Conservation (phyloP, 37 sponge, comb jelly and placozoan species). For the Corticium candelabrum region DNA sequence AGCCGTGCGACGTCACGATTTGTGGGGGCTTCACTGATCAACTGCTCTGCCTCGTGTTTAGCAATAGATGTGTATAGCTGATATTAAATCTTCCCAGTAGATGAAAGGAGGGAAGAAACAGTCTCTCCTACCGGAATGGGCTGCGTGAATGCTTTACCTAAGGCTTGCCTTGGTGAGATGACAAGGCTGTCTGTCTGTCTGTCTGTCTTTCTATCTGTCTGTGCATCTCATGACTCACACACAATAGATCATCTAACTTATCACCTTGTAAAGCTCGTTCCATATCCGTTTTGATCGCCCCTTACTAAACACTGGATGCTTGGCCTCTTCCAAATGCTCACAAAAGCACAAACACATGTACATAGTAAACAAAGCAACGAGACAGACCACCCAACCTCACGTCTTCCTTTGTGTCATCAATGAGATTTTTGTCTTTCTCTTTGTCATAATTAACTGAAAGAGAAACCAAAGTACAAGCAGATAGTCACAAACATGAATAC, state of each 20-base stretch:
- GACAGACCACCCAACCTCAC: neutral
- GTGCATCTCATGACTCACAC: neutral
- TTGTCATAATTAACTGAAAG: conserved; percentile 10
- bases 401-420: neutral
- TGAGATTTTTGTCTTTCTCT: neutral
- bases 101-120: no score
- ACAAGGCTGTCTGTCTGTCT: no score
- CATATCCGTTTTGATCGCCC: conserved; percentile 94
- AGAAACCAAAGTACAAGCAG: neutral
- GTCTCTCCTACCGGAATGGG: no score
- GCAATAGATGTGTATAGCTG: no score
- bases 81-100: no score
- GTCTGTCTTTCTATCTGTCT: no score
- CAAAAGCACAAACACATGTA: neutral
- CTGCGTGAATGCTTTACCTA: no score
- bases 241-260: neutral
- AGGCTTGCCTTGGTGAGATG: no score
- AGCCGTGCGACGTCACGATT: no score
- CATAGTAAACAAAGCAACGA: no score
- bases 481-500: conserved; percentile 2
- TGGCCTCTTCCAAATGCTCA: conserved; percentile 50
- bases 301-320: conserved; percentile 72
- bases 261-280: conserved; percentile 92
- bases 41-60: no score
- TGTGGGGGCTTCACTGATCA: no score